These are phyloP conservation scores for Sebastes aleutianus DNA, from an alignment of 2,797 vertebrate species.

Conservation along the genomic window DNA sequence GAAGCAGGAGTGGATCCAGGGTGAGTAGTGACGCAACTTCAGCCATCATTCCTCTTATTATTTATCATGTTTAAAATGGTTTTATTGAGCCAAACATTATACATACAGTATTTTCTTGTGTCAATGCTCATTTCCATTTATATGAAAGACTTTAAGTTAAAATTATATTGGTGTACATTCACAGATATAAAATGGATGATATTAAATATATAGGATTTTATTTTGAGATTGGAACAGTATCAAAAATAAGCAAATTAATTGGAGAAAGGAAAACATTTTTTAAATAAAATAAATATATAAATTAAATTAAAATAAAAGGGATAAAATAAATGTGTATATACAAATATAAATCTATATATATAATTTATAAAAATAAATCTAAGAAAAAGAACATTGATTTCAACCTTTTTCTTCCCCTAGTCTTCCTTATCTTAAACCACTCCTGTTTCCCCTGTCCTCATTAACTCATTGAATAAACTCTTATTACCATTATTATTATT, in stretches of 20 bases:
- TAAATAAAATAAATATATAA: neutral
- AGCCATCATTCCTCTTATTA: neutral
- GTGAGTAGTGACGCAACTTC: slow-evolving; percentile 66
- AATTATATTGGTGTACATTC: neutral
- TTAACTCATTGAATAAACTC: neutral
- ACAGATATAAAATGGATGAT: neutral
- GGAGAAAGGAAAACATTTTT: neutral
- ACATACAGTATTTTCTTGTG: neutral
- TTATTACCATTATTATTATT: neutral
- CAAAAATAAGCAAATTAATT: neutral
- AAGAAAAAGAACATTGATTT: neutral
- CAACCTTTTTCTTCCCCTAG: neutral
- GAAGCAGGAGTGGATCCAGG: slow-evolving; percentile 98
- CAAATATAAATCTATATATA: neutral
- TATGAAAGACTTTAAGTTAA: too few species aligned
- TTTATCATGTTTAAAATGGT: neutral
- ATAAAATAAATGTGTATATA: neutral
- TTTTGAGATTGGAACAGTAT: too few species aligned
- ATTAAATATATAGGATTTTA: neutral
- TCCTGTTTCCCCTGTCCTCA: neutral
- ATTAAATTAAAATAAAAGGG: neutral
- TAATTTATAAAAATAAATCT: neutral
- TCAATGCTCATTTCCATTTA: neutral
- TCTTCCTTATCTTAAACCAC: too few species aligned
- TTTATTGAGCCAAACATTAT: neutral